Conservation (phyloP, 1,140 invertebrate genomes). For the Pseudomyrmex concolor region DNA sequence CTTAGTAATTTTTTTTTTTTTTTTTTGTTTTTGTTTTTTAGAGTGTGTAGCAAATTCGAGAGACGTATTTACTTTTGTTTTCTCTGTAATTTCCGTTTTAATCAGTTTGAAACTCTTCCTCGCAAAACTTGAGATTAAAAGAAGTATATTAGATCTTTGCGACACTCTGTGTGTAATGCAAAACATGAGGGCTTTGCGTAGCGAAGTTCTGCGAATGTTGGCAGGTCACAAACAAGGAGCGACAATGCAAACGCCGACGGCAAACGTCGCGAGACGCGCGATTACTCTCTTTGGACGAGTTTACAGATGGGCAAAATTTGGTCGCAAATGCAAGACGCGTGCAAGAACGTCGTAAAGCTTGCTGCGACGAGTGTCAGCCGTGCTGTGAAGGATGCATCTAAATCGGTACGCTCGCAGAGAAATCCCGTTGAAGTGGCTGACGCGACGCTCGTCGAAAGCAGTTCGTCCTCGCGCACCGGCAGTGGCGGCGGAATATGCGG, state of each 20-base stretch:
- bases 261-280: slow-evolving; percentile 30
- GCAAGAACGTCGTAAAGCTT: slow-evolving; percentile 46
- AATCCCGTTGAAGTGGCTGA: slow-evolving; percentile 38
- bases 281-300: slow-evolving; percentile 56
- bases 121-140: neutral
- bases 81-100: neutral
- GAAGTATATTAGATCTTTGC: neutral
- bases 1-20: neutral
- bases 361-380: slow-evolving; percentile 43
- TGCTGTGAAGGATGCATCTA: slow-evolving; percentile 47
- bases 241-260: neutral
- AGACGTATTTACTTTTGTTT: neutral
- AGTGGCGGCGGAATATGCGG: slow-evolving; percentile 2
- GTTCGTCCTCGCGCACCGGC: slow-evolving; percentile 15
- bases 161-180: neutral
- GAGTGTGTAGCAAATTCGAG: neutral
- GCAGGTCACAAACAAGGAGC: slow-evolving; percentile 40
- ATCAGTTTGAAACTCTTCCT: slow-evolving; percentile 4
- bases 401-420: slow-evolving; percentile 45
- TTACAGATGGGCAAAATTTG: slow-evolving; percentile 59
- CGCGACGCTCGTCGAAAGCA: slow-evolving; percentile 15
- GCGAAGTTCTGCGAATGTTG: slow-evolving; percentile 18
- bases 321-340: slow-evolving; percentile 60
- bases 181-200: neutral
- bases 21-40: neutral